Percentiles rank a stretch among this genome's conserved stretches.
phyloP scores from a whole-genome alignment of 2,113 vertebrate genomes.

The Trochalopteron elliotii region DNA sequence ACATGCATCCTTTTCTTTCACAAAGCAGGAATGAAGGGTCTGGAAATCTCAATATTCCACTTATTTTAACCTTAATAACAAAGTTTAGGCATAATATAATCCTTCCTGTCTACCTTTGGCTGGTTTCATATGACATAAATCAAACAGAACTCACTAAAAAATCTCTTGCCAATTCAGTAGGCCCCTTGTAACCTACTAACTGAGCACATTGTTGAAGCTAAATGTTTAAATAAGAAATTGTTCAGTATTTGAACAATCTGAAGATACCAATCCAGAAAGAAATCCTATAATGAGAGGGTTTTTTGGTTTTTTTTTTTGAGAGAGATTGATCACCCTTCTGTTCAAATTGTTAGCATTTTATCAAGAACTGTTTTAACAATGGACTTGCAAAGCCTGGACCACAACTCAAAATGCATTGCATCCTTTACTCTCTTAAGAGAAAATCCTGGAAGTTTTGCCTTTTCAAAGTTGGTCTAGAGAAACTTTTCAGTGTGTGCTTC shows the following conservation, averaged over 20 bases:
- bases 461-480: background rate
- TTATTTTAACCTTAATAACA: constrained; percentile 5
- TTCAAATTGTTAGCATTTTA: background rate
- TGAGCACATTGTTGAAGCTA: background rate
- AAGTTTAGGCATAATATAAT: background rate
- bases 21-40: background rate
- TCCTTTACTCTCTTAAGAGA: background rate
- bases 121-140: constrained; percentile 10
- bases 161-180: background rate
- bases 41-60: background rate
- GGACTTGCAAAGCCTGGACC: background rate
- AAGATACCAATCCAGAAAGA: background rate
- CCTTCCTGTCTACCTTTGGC: background rate
- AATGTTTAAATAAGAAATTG: background rate
- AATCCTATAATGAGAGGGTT: background rate
- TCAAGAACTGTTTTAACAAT: background rate
- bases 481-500: background rate
- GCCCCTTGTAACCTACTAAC: background rate
- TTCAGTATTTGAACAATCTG: background rate
- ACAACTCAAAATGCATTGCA: background rate
- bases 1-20: background rate
- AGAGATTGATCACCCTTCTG: background rate
- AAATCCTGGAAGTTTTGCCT: background rate
- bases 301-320: too few species aligned
- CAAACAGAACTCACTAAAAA: background rate